Evolutionary conservation across 64 coral and sea anemone genomes (phyloP).

Genomic region (Porites lutea): DNA sequence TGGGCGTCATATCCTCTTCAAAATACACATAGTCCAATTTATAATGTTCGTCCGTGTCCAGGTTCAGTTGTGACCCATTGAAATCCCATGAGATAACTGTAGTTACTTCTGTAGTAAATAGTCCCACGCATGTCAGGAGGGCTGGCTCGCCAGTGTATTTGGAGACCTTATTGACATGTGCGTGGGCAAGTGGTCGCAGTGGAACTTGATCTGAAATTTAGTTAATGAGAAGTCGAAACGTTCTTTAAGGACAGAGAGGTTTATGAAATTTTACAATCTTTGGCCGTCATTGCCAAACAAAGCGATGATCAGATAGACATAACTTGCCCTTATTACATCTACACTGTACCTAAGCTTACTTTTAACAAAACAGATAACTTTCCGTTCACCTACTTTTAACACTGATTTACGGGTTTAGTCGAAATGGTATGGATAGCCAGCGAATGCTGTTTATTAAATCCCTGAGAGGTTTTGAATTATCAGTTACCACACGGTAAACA

Average conservation of each 20-base stretch:
- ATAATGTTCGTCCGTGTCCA: background rate
- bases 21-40: constrained; percentile 1
- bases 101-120: background rate
- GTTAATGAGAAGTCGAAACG: background rate
- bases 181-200: background rate
- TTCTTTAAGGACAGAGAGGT: background rate
- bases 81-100: constrained; percentile 18
- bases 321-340: too few relatives aligned
- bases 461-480: too few relatives aligned
- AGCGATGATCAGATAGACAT: background rate
- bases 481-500: too few relatives aligned
- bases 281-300: background rate
- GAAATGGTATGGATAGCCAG: too few relatives aligned
- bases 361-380: too few relatives aligned
- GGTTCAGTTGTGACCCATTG: background rate
- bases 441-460: too few relatives aligned
- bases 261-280: too few relatives aligned
- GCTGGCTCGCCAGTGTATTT: background rate
- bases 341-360: too few relatives aligned
- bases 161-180: background rate
- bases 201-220: background rate
- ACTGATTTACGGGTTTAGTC: too few relatives aligned
- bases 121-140: constrained; percentile 1
- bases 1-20: background rate
- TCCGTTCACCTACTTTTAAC: too few relatives aligned